phyloP scores from a whole-genome alignment of 2,797 vertebrate genomes.

The Crocidura indochinensis region DNA sequence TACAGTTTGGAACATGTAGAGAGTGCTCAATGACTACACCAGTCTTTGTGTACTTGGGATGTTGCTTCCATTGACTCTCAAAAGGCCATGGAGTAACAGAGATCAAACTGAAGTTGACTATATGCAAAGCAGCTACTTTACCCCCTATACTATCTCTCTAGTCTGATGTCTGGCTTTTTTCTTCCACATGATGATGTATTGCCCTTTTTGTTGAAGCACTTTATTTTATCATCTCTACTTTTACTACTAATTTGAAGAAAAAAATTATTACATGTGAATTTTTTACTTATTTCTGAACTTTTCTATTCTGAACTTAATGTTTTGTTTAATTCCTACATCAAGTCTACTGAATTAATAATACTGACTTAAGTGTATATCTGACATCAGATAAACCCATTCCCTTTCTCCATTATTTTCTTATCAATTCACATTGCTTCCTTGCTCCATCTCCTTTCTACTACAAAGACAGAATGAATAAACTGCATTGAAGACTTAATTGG shows the following conservation, averaged over 20 bases:
- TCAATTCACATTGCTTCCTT: constrained; percentile 5
- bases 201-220: background rate
- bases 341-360: background rate
- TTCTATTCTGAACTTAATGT: background rate
- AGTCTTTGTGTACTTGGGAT: too few species aligned
- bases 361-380: background rate
- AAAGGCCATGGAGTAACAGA: too few species aligned
- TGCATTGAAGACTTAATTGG: background rate
- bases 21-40: too few species aligned
- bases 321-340: background rate
- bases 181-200: background rate
- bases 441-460: background rate
- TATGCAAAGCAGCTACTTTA: too few species aligned
- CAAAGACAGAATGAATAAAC: background rate
- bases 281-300: background rate
- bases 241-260: constrained; percentile 1
- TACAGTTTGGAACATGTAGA: too few species aligned
- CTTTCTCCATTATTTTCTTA: background rate
- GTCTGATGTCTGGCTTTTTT: background rate
- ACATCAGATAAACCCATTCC: background rate
- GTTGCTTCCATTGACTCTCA: too few species aligned
- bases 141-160: too few species aligned
- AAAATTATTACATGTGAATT: too few species aligned
- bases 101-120: too few species aligned
- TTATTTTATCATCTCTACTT: background rate